Base-by-base conservation (phyloP, 2,888 invertebrate genomes). In the Oxyteleia sp. region DNA sequence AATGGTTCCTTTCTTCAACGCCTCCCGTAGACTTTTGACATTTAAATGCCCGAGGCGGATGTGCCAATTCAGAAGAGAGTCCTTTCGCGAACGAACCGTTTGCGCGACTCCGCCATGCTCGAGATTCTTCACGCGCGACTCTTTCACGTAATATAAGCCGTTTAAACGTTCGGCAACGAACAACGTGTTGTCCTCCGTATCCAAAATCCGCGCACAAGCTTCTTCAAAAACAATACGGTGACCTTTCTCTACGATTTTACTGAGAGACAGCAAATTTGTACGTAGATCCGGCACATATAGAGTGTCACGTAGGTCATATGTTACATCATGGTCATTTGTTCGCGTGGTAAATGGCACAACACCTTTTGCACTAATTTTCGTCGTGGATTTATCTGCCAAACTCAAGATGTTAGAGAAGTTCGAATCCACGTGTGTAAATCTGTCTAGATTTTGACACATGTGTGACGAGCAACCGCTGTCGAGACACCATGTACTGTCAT, bases 401-500 rank as follows among this genome's bases (percentile, higher is more conserved):
- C 11, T 55, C 35, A 75, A 23, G 0, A 2, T 0, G 0, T 47
- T 51, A 3, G 32, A 23, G n/a, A 32, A 23, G 0, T 18, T 10
- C 5, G 45, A 32, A 3, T 59, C 61, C 4, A 29, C 4, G 0
- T 23, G 20, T 43, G 63, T 4, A n/a, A 74, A 74, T 29, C 23
- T 29, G 29, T 51, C 32, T 2, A 61, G 11, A 29, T 83, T 16
- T 1, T 63, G 49, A 20, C 85, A 86, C 11, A 86, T 15, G 4
- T 85, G 85, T 0, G 83, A 82, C 1, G 61, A 71, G 47, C 78
- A 78, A 1, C 81, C 84, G 10, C 80, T 80, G 35, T 80, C 80
- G 4, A 84, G 26, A 20, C 76, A 59, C 55, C 63, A 83, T 7
- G n/a, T 57, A 8, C n/a, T 47, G 35, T 69, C 35, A 23, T 18